Evolutionary conservation across 1,140 invertebrate species (phyloP), one percentile per base, ranked within the genome.

Genomic region (Phymastichus coffea): DNA sequence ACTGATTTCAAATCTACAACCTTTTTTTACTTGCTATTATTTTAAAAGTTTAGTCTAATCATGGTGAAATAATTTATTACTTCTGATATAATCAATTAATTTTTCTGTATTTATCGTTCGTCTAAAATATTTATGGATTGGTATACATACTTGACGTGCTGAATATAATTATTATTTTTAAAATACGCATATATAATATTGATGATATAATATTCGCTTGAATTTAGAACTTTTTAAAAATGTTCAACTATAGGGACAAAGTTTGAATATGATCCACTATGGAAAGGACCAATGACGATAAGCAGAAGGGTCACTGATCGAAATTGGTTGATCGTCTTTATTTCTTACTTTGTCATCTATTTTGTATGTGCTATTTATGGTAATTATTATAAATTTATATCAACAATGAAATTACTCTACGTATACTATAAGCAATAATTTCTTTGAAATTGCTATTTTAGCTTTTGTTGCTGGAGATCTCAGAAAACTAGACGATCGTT

Each of bases 401-500:
- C 15, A 2, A n/a, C 33, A 15, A 6, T 49, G n/a, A 14, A 26
- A 30, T 33, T 30, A n/a, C n/a, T n/a, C n/a, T n/a, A n/a, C n/a
- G n/a, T 22, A 33, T n/a, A 48, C n/a, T 48, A 6, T 49, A 1
- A 1, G 28, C 12, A 33, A 33, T 33, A 7, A 8, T 22, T 30
- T n/a, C n/a, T 35, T 51, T 35, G 6, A 19, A 30, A n/a, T 30
- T 22, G 6, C 28, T 33, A 6, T 23, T 52, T 25, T 25, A 53
- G 51, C 20, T 28, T 41, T 53, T 9, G 12, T 2, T 15, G 23
- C n/a, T 26, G 38, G 51, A 26, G 15, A 28, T 53, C 23, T 53
- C 2, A 26, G 12, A 19, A 35, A 20, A 40, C 22, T 23, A 7
- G 7, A 9, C 8, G 15, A 3, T 49, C 94, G 95, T 2, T 89